These are phyloP conservation scores for Drepana falcataria DNA, from an alignment of 2,888 invertebrate species.

Conservation along the genomic window DNA sequence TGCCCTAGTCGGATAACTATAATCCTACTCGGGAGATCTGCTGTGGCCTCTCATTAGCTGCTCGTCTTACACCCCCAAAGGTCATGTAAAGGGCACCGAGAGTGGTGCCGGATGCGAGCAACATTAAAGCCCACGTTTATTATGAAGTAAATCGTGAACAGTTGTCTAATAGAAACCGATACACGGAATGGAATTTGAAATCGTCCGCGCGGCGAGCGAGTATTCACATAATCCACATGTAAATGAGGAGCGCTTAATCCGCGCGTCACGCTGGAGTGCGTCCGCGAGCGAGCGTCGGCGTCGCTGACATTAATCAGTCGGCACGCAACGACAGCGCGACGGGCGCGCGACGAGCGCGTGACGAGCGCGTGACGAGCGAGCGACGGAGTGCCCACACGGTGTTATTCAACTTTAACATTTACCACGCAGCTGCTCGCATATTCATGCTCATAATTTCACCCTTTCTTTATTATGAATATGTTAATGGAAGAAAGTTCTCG, in stretches of 20 bases:
- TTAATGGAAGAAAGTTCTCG: conserved; percentile 75
- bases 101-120: too few species aligned
- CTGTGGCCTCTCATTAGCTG: too few species aligned
- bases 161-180: conserved; percentile 18
- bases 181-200: background rate
- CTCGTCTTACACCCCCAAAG: too few species aligned
- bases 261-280: conserved; percentile 17
- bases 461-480: conserved; percentile 75
- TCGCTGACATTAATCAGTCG: background rate
- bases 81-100: too few species aligned
- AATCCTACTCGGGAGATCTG: too few species aligned
- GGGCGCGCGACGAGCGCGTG: conserved; percentile 1
- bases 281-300: conserved; percentile 5
- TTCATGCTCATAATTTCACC: conserved; percentile 73
- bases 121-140: background rate
- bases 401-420: conserved; percentile 76
- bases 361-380: conserved; percentile 1
- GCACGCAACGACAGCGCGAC: conserved; percentile 5
- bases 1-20: too few species aligned
- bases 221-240: background rate
- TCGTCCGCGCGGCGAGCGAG: background rate
- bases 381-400: conserved; percentile 27
- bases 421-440: conserved; percentile 59
- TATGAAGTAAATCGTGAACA: conserved; percentile 17
- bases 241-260: conserved; percentile 17